phyloP scores from a whole-genome alignment of 1,140 invertebrate genomes.

The Gryon sp. region DNA sequence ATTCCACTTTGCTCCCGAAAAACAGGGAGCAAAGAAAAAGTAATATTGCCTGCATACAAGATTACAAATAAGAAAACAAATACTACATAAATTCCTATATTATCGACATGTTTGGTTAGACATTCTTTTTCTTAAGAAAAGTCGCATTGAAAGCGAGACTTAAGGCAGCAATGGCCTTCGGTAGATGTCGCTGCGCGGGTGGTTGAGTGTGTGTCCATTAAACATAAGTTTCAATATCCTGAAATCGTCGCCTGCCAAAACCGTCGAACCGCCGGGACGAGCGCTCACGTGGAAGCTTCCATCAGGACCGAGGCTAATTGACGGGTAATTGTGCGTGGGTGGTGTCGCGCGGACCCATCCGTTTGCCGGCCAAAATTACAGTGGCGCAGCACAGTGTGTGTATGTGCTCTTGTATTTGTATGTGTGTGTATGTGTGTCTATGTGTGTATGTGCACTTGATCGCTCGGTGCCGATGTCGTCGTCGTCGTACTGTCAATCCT shows the following conservation, averaged over 20 bases:
- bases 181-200: conserved; percentile 43
- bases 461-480: conserved; percentile 17
- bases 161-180: not conserved
- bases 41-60: no score
- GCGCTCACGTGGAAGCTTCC: conserved; percentile 50
- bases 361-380: conserved; percentile 30
- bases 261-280: conserved; percentile 40
- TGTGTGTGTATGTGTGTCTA: conserved; percentile 31
- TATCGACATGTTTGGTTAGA: no score
- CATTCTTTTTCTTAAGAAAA: no score
- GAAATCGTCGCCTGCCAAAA: conserved; percentile 24
- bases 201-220: conserved; percentile 51
- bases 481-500: conserved; percentile 1
- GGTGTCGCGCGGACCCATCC: not conserved
- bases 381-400: conserved; percentile 48
- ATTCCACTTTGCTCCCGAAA: no score
- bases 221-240: conserved; percentile 51
- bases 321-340: conserved; percentile 30
- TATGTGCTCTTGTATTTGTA: no score
- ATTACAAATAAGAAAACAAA: no score
- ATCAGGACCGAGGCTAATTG: conserved; percentile 50
- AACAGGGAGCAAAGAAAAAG: no score
- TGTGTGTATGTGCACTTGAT: not conserved
- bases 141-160: no score
- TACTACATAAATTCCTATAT: no score